A percentile compares a stretch with the other conserved stretches of the same genome.
Conservation (phyloP, 2,797 vertebrate genomes). For the Hemibagrus guttatus region DNA sequence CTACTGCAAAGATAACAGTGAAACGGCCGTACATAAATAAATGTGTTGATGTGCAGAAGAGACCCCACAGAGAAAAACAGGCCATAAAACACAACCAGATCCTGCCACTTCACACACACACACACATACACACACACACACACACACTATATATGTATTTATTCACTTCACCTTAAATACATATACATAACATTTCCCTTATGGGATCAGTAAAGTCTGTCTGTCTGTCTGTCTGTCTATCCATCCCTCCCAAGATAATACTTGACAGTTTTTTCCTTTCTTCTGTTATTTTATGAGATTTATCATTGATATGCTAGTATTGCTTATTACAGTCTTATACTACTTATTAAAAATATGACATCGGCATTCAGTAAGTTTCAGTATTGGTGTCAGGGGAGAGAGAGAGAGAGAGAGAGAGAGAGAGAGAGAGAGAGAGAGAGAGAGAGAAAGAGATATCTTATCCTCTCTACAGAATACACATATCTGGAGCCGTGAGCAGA, state of each 20-base stretch:
- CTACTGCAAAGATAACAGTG: background rate
- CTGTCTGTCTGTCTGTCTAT: too few species aligned
- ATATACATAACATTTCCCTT: too few species aligned
- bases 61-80: constrained; percentile 20
- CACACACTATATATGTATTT: too few species aligned
- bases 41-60: constrained; percentile 17
- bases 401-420: too few species aligned
- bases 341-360: too few species aligned
- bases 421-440: too few species aligned
- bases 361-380: too few species aligned
- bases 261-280: background rate
- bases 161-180: too few species aligned
- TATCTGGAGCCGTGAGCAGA: background rate
- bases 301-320: background rate
- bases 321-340: too few species aligned
- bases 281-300: background rate
- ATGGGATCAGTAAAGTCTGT: too few species aligned
- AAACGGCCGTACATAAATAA: background rate
- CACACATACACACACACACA: too few species aligned
- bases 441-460: background rate
- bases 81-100: constrained; percentile 13
- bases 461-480: background rate
- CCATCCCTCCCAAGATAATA: background rate
- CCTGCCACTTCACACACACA: background rate
- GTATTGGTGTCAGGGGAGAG: background rate